These are phyloP conservation scores for Sparidentex hasta DNA, from an alignment of 2,797 vertebrate species.

Conservation along the genomic window DNA sequence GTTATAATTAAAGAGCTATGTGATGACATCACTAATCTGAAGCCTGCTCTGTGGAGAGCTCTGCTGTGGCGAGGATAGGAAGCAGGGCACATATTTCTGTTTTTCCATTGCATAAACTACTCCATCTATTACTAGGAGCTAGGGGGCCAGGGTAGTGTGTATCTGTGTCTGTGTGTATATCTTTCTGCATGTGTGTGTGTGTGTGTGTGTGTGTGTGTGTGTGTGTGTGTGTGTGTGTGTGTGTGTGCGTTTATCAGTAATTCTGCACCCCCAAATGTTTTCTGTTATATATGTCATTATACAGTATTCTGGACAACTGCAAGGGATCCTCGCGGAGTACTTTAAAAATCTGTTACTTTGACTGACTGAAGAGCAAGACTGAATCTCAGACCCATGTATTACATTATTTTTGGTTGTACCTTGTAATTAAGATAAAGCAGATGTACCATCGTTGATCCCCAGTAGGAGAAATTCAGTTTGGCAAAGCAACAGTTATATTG, in stretches of 20 bases:
- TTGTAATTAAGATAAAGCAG: too few relatives aligned
- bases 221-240: not conserved
- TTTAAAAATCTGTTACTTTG: not conserved
- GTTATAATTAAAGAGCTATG: constrained; percentile 51
- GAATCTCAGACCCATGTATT: not conserved
- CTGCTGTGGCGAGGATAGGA: constrained; percentile 50
- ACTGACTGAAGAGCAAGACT: not conserved
- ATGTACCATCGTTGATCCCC: too few relatives aligned
- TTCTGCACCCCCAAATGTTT: not conserved
- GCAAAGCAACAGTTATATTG: too few relatives aligned
- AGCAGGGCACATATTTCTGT: constrained; percentile 34
- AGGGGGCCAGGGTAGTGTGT: not conserved
- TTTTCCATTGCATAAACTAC: constrained; percentile 76
- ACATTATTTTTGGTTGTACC: not conserved
- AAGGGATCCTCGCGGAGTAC: not conserved
- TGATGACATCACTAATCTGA: constrained; percentile 45
- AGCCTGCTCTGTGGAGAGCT: constrained; percentile 40
- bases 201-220: constrained; percentile 33
- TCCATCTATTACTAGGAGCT: constrained; percentile 16
- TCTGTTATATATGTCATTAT: constrained; percentile 37
- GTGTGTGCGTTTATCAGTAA: constrained; percentile 41
- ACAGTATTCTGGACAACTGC: constrained; percentile 41
- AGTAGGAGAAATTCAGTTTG: too few relatives aligned
- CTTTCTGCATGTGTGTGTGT: constrained; percentile 29
- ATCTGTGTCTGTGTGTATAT: too few relatives aligned